These are phyloP conservation scores for Poeciliopsis presidionis DNA, from an alignment of 2,797 vertebrate species.

Conservation along the genomic window DNA sequence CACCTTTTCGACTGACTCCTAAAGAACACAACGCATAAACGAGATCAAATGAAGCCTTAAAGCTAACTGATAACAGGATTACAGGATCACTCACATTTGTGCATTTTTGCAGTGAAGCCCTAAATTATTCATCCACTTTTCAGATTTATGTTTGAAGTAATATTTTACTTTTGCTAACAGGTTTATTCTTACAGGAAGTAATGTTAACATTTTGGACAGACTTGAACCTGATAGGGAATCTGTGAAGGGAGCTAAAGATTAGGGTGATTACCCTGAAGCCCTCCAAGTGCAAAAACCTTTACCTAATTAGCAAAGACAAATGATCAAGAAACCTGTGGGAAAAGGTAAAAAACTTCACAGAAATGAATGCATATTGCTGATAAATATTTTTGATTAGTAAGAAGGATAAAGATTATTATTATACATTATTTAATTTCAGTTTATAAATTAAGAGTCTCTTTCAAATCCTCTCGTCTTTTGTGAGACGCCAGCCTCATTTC, in stretches of 20 bases:
- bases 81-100: not conserved
- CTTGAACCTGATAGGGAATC: not conserved
- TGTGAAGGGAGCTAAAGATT: not conserved
- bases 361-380: not conserved
- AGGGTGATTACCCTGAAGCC: slow-evolving; percentile 1
- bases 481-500: not conserved
- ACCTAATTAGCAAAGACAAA: not conserved
- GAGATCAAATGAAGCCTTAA: not conserved
- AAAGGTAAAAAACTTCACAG: not conserved
- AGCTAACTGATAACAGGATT: not conserved
- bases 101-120: not conserved
- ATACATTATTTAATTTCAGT: not conserved
- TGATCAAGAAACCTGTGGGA: not conserved
- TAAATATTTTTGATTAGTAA: not conserved
- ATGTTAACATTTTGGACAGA: not conserved
- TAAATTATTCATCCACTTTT: not conserved
- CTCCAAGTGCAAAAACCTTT: not conserved
- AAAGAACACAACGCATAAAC: not conserved
- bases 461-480: not conserved
- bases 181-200: not conserved
- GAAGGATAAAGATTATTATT: not conserved
- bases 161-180: not conserved
- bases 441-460: not conserved
- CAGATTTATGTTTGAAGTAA: not conserved
- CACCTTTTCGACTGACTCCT: not conserved